These are phyloP conservation scores for Xestia rhomboidea DNA, from an alignment of 2,888 invertebrate species.

Conservation along the genomic window DNA sequence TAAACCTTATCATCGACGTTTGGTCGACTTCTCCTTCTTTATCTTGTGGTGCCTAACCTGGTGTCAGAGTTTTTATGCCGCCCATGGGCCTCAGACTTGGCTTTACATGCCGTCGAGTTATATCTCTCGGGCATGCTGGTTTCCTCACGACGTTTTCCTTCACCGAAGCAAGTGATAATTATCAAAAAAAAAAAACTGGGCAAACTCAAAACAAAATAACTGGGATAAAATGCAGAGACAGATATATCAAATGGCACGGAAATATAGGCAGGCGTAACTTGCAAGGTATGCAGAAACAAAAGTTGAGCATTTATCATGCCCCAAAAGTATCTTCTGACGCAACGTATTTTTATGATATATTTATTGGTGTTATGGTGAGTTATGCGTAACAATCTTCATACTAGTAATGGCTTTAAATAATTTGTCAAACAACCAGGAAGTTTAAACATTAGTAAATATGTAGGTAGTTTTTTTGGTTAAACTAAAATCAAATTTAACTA, in stretches of 20 bases:
- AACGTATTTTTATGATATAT: slow-evolving; percentile 5
- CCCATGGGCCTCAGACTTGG: too few species aligned
- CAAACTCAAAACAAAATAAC: neutral
- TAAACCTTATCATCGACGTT: too few species aligned
- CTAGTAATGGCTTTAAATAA: neutral
- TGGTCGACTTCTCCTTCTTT: too few species aligned
- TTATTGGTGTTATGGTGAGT: neutral
- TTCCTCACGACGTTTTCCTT: too few species aligned
- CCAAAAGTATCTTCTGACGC: neutral
- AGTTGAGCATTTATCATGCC: neutral
- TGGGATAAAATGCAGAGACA: neutral
- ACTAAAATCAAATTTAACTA: neutral
- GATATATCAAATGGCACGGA: neutral
- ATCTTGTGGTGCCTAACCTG: too few species aligned
- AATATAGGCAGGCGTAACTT: slow-evolving; percentile 4
- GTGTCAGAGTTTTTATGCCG: too few species aligned
- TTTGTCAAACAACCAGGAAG: too few species aligned
- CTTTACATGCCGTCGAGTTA: too few species aligned
- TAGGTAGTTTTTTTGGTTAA: neutral
- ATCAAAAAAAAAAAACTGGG: neutral
- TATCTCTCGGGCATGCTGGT: too few species aligned
- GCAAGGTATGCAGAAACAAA: slow-evolving; percentile 17
- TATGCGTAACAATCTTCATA: neutral
- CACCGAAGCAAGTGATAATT: too few species aligned
- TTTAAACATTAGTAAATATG: neutral